Evolutionary conservation across 2,797 vertebrate genomes (phyloP).

Genomic region (Loris lydekkerianus): DNA sequence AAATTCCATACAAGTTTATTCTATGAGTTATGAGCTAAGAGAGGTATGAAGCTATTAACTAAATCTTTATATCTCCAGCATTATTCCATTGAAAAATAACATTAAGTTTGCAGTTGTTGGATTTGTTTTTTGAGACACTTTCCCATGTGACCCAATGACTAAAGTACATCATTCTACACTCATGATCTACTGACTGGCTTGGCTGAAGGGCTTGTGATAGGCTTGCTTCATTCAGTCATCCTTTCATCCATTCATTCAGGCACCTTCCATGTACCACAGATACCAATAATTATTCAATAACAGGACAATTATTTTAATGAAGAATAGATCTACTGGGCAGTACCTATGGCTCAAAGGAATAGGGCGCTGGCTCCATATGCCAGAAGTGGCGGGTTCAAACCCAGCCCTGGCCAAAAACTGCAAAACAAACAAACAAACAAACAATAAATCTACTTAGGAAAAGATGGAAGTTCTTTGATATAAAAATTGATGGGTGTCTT

Average conservation of each 20-base stretch:
- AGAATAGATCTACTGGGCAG: not conserved
- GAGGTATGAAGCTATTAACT: not conserved
- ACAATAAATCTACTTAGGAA: not conserved
- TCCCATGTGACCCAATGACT: not conserved
- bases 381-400: too few relatives aligned
- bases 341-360: too few relatives aligned
- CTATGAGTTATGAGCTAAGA: not conserved
- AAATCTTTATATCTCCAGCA: not conserved
- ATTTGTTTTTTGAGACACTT: slow-evolving; percentile 50
- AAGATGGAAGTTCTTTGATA: not conserved
- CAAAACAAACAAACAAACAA: too few relatives aligned
- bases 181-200: not conserved
- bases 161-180: not conserved
- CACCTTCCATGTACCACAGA: not conserved
- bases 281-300: not conserved
- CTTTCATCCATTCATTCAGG: not conserved
- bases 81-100: not conserved
- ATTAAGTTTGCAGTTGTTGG: not conserved
- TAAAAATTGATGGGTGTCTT: slow-evolving; percentile 14
- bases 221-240: not conserved
- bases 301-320: not conserved
- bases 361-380: too few relatives aligned
- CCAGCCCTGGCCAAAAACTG: too few relatives aligned
- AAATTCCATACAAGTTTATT: not conserved
- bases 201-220: not conserved